These are phyloP conservation scores for Eucidaris tribuloides DNA, from an alignment of 35 echinoderm and acorn worm species.

Conservation along the genomic window DNA sequence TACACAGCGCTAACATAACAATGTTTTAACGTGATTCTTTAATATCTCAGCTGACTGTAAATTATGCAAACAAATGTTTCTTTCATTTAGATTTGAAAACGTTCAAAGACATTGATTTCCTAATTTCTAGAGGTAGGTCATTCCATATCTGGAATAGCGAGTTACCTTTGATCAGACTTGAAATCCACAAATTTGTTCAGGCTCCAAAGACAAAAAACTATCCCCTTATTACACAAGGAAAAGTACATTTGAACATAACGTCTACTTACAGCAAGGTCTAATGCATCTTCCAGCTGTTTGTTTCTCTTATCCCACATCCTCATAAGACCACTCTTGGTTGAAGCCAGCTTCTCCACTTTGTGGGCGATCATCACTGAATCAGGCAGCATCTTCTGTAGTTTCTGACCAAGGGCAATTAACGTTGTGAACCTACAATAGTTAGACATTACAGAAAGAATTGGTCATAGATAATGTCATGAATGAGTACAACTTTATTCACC, in stretches of 20 bases:
- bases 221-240: background rate
- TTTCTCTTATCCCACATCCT: conserved; percentile 88
- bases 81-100: too few relatives aligned
- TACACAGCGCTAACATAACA: too few relatives aligned
- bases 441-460: background rate
- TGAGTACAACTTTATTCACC: too few relatives aligned
- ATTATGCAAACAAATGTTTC: too few relatives aligned
- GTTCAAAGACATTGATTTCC: too few relatives aligned
- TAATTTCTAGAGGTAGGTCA: too few relatives aligned
- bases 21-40: too few relatives aligned
- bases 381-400: conserved; percentile 47
- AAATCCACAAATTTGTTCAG: too few relatives aligned
- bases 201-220: background rate
- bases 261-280: conserved; percentile 81
- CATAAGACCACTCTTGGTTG: conserved; percentile 39
- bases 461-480: too few relatives aligned
- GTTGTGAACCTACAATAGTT: conserved; percentile 7
- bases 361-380: conserved; percentile 70
- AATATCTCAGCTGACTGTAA: too few relatives aligned
- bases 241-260: background rate
- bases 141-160: too few relatives aligned
- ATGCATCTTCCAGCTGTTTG: conserved; percentile 70
- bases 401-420: conserved; percentile 28
- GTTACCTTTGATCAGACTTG: too few relatives aligned
- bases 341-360: conserved; percentile 60